Conservation (phyloP, 2,888 invertebrate genomes). For the Cheilosia impressa region DNA sequence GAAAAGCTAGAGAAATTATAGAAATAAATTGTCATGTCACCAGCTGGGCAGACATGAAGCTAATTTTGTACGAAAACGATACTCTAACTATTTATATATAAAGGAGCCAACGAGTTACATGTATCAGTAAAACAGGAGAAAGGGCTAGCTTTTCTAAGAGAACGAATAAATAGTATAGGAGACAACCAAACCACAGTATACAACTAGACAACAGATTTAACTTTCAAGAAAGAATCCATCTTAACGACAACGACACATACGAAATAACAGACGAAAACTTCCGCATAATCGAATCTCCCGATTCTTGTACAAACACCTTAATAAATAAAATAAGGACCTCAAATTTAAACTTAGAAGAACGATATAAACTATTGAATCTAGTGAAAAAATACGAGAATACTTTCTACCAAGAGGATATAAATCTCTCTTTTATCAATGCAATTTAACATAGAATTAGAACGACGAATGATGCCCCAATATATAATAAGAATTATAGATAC, state of each 20-base stretch:
- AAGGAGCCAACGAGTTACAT: conserved; percentile 32
- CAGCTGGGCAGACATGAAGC: conserved; percentile 29
- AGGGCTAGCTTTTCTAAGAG: conserved; percentile 32
- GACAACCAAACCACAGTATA: conserved; percentile 1
- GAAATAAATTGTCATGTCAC: conserved; percentile 35
- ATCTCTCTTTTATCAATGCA: conserved; percentile 31
- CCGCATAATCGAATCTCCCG: neutral
- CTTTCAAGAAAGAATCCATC: neutral
- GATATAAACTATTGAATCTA: conserved; percentile 16
- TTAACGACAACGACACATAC: conserved; percentile 7
- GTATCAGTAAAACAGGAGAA: conserved; percentile 36
- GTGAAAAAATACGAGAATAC: conserved; percentile 25
- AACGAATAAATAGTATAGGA: conserved; percentile 15
- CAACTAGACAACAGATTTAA: conserved; percentile 10
- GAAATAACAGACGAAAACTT: neutral
- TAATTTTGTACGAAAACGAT: conserved; percentile 17
- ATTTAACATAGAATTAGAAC: conserved; percentile 51
- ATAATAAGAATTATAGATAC: conserved; percentile 48
- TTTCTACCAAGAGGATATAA: conserved; percentile 57
- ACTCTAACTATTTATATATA: conserved; percentile 41
- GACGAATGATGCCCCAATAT: conserved; percentile 48
- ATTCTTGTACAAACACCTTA: neutral
- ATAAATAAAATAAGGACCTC: neutral
- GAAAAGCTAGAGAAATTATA: conserved; percentile 29
- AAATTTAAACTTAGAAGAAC: conserved; percentile 39